Evolutionary conservation across 2,113 vertebrate species (phyloP).

Genomic region (Triplophysa dalaica): DNA sequence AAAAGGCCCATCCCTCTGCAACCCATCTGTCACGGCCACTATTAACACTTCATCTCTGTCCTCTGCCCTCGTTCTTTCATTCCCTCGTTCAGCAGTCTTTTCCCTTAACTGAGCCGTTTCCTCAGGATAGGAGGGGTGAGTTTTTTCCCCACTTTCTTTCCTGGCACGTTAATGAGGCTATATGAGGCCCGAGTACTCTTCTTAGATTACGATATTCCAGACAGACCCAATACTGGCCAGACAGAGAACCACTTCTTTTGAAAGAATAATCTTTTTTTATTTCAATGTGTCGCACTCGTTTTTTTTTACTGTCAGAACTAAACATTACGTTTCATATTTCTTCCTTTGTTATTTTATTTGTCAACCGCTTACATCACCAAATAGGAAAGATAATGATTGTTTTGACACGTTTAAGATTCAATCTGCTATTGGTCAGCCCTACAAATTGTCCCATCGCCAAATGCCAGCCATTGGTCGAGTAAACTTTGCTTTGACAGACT

Average conservation of each 20-base stretch:
- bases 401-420: background rate
- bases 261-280: conserved; percentile 7
- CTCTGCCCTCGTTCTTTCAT: conserved; percentile 34
- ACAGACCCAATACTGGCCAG: conserved; percentile 27
- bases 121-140: conserved; percentile 60
- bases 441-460: background rate
- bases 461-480: background rate
- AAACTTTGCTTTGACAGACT: background rate
- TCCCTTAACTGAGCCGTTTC: conserved; percentile 58
- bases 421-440: background rate
- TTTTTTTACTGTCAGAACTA: background rate
- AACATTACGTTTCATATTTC: too few species aligned
- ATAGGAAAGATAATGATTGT: background rate
- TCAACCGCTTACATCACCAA: too few species aligned
- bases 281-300: background rate
- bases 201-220: conserved; percentile 43
- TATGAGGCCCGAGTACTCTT: conserved; percentile 31
- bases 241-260: background rate
- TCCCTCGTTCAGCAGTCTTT: conserved; percentile 25
- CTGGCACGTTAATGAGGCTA: conserved; percentile 41
- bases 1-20: conserved; percentile 57
- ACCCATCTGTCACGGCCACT: conserved; percentile 57
- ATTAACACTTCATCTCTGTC: conserved; percentile 64
- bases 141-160: conserved; percentile 31
- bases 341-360: background rate